These are phyloP conservation scores for Bergia sp. DNA, from an alignment of 92 coral and sea anemone species.

Conservation along the genomic window DNA sequence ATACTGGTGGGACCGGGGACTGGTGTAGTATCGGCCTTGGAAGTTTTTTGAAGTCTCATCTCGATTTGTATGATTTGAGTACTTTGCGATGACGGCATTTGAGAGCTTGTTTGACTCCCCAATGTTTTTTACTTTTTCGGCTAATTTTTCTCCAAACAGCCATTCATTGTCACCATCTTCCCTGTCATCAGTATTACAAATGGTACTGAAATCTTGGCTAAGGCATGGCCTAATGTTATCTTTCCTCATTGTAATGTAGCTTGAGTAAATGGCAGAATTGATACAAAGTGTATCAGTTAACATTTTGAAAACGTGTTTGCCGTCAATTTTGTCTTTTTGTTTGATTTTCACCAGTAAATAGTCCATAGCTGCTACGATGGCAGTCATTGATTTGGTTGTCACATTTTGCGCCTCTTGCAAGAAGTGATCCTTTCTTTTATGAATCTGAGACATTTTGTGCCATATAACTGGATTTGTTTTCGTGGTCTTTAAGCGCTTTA, in stretches of 20 bases:
- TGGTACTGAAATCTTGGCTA: not conserved
- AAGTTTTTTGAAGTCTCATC: not conserved
- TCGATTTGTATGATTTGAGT: not conserved
- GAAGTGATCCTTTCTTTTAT: not conserved
- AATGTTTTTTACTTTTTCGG: not conserved
- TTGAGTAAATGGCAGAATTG: not conserved
- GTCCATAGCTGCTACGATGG: not conserved
- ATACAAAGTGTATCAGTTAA: not conserved
- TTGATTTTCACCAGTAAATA: not conserved
- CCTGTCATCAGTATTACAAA: not conserved
- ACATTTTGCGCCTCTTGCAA: not conserved
- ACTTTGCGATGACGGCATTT: not conserved
- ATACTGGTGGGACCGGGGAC: not conserved
- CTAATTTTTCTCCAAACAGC: not conserved
- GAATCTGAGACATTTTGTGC: not conserved
- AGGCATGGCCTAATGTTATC: not conserved
- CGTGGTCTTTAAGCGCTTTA: not conserved
- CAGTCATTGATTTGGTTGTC: not conserved
- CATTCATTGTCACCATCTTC: not conserved
- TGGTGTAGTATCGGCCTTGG: not conserved
- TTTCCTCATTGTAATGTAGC: not conserved
- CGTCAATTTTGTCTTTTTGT: not conserved
- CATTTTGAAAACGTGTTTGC: not conserved
- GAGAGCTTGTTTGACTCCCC: not conserved
- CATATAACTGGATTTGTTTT: not conserved